A percentile compares a stretch with the other conserved stretches of the same genome.
phyloP scores from a whole-genome alignment of 2,797 vertebrate genomes.

The Odontamblyopus lacepedii region DNA sequence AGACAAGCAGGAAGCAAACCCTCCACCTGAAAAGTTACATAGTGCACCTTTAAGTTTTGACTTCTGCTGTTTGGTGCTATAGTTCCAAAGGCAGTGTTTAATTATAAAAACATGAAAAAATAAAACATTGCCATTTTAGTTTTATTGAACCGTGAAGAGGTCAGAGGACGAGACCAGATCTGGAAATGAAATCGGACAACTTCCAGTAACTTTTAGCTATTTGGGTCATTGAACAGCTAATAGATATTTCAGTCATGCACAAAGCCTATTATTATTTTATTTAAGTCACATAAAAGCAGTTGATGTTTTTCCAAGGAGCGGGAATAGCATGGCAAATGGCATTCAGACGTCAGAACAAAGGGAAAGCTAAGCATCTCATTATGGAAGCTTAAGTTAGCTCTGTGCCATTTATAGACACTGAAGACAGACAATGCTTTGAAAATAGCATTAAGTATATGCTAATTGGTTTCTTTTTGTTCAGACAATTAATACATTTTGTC shows the following conservation, averaged over 20 bases:
- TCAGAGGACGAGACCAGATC: conserved; percentile 11
- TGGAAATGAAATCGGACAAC: conserved; percentile 25
- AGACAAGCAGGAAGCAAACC: not conserved
- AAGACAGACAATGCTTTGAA: conserved; percentile 1
- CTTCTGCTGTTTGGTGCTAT: not conserved
- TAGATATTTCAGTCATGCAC: conserved; percentile 41
- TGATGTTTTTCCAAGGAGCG: conserved; percentile 25
- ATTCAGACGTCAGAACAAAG: conserved; percentile 30
- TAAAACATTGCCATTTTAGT: conserved; percentile 32
- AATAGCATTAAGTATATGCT: not conserved
- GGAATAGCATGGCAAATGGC: conserved; percentile 41
- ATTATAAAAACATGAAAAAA: not conserved
- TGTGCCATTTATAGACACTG: conserved; percentile 3
- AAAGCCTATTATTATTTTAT: conserved; percentile 44
- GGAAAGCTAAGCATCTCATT: conserved; percentile 9
- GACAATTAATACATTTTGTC: not conserved
- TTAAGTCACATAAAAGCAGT: conserved; percentile 25
- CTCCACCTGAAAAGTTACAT: not conserved
- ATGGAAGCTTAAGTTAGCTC: conserved; percentile 12
- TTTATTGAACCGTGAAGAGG: conserved; percentile 21
- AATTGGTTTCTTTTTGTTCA: not conserved
- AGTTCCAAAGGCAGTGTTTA: not conserved
- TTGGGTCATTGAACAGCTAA: conserved; percentile 6
- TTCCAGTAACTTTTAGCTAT: too few relatives aligned
- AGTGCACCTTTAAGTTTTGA: not conserved